A percentile compares a stretch with the other conserved stretches of the same genome.
Conservation (phyloP, 2,888 invertebrate genomes). For the Sphaerophoria rueppellii region DNA sequence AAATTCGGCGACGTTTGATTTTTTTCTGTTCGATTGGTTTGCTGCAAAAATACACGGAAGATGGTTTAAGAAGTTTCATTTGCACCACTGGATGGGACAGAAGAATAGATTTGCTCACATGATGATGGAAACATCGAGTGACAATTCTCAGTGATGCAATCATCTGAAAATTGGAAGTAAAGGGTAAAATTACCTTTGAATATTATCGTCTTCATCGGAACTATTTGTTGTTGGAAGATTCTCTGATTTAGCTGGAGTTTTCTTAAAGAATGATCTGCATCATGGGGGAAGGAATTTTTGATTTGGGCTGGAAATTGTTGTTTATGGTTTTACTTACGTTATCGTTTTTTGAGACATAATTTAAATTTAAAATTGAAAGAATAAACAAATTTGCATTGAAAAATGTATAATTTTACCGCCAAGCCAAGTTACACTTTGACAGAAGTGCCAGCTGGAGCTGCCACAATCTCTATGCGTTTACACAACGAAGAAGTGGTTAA, state of each 20-base stretch:
- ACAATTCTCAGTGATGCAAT: constrained; percentile 54
- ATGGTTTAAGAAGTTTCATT: constrained; percentile 40
- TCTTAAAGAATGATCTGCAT: constrained; percentile 82
- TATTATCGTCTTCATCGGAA: constrained; percentile 71
- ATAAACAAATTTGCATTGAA: background rate
- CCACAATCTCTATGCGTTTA: background rate
- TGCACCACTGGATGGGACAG: constrained; percentile 5
- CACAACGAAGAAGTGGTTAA: background rate
- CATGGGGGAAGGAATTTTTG: background rate
- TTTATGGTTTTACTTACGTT: constrained; percentile 77
- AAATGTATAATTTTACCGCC: constrained; percentile 42
- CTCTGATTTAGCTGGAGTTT: constrained; percentile 75
- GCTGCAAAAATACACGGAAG: constrained; percentile 70
- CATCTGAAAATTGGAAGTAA: constrained; percentile 64
- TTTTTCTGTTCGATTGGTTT: constrained; percentile 54
- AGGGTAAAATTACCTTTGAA: constrained; percentile 72
- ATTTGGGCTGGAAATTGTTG: background rate
- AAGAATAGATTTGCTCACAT: constrained; percentile 14
- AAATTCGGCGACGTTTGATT: constrained; percentile 75
- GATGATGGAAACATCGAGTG: constrained; percentile 39
- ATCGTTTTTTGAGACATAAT: constrained; percentile 79
- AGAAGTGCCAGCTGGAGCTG: background rate
- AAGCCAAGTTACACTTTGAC: constrained; percentile 31
- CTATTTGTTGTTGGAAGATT: constrained; percentile 47
- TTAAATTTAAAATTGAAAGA: background rate